Evolutionary conservation across 2,113 vertebrate genomes (phyloP), one percentile per base, ranked within the genome.

Genomic region (Ctenodactylus gundi): DNA sequence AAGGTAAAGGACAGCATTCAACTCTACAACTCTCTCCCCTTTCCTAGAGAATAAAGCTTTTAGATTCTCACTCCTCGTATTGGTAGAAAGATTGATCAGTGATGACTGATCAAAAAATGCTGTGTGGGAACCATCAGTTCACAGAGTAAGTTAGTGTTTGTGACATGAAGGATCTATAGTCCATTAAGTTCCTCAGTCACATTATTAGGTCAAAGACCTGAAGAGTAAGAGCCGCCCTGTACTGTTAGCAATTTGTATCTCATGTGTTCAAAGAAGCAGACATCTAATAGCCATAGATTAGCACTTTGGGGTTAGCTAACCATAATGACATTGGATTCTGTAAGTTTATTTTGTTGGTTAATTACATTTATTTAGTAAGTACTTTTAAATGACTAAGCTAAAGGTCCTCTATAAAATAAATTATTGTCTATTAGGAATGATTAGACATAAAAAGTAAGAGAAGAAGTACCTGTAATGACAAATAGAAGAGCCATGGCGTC

Each of bases 1-100:
- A 96, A 99, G 99, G 99, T 99, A 96, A 94, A 53, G 39, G 60
- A 67, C 29, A 39, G 29, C 6, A 7, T 57, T 58, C 58, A n/a
- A 12, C 12, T 44, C 68, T 73, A 2, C 17, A 8, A 1, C 8
- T 65, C 60, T 90, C 12, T 58, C 77, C 73, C 51, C 21, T 78
- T 49, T n/a, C 72, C 88, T 20, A 62, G 62, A 76, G 57, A 65
- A 2, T 15, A n/a, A 46, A 31, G 44, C 51, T 87, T n/a, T n/a
- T 34, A 20, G 9, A 39, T n/a, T 39, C 53, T 55, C n/a, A 27
- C 27, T 34, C 55, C 62, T n/a, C 41, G 34, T 53, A n/a, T 3
- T 55, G 39, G 20, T 44, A 34, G 65, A 76, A 80, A 58, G 29
- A 67, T 12, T 91, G 65, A 20, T 68, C 75, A 44, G 2, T 55